A percentile compares a stretch with the other conserved stretches of the same genome.
These are phyloP conservation scores for Hesperia comma DNA, from an alignment of 2,888 invertebrate genomes.

Conservation along the genomic window DNA sequence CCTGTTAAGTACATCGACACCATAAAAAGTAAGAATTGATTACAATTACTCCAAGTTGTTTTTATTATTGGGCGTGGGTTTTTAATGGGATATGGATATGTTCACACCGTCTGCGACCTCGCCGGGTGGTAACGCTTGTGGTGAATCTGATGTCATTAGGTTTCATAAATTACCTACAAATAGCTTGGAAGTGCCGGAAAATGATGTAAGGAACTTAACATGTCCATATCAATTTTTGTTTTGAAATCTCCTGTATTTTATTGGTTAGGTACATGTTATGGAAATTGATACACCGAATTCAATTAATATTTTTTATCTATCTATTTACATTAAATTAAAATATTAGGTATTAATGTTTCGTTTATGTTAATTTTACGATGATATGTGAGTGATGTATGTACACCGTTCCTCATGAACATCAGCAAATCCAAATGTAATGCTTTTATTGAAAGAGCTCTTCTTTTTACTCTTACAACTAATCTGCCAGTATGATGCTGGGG, in stretches of 20 bases:
- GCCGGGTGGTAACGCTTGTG: conserved; percentile 29
- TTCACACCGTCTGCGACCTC: conserved; percentile 32
- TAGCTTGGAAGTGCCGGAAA: conserved; percentile 20
- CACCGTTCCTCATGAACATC: no score
- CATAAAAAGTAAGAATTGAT: background rate
- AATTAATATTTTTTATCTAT: background rate
- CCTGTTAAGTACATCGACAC: background rate
- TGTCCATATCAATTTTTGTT: conserved; percentile 26
- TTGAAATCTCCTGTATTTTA: conserved; percentile 23
- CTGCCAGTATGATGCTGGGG: no score
- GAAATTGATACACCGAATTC: conserved; percentile 14
- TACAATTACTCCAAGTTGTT: background rate
- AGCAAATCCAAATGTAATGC: no score
- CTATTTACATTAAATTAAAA: conserved; percentile 3
- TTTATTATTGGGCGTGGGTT: conserved; percentile 18
- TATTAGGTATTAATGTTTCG: background rate
- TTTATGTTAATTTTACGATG: background rate
- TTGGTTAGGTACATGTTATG: conserved; percentile 11
- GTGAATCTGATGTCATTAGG: conserved; percentile 38
- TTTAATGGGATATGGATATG: conserved; percentile 28
- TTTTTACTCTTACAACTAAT: no score
- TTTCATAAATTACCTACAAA: conserved; percentile 35
- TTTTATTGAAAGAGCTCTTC: no score
- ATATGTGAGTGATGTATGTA: no score
- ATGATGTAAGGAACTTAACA: conserved; percentile 21